Conservation (phyloP, 2,113 vertebrate species). For the Microtus pennsylvanicus region DNA sequence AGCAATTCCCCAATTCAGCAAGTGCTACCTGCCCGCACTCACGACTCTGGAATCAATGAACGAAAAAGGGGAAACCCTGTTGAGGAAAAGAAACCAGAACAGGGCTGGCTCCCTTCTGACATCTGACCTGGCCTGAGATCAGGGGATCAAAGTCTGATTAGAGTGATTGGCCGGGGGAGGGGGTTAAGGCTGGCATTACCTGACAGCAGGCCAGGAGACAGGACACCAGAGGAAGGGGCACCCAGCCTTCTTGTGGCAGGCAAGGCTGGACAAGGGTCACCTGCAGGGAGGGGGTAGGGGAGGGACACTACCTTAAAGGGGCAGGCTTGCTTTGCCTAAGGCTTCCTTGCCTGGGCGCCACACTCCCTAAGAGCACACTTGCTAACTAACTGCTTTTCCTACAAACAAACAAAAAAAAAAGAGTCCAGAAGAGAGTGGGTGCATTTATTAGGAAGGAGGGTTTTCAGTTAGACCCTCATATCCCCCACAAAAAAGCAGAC, state of each 20-base stretch:
- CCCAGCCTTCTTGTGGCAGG: constrained; percentile 63
- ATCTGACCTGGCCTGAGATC: not conserved
- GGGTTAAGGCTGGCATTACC: constrained; percentile 69
- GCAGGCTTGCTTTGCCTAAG: constrained; percentile 64
- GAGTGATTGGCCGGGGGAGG: not conserved
- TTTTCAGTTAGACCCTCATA: constrained; percentile 22
- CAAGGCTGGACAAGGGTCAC: constrained; percentile 79
- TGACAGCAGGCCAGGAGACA: constrained; percentile 64
- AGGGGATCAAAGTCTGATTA: constrained; percentile 4
- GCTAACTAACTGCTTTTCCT: constrained; percentile 13
- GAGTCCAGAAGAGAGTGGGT: constrained; percentile 48
- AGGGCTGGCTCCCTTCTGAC: not conserved
- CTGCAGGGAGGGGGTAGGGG: constrained; percentile 63
- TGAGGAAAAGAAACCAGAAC: not conserved
- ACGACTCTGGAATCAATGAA: not conserved
- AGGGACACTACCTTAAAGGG: constrained; percentile 82
- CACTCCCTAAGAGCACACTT: not conserved
- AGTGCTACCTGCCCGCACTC: not conserved
- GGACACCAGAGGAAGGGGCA: constrained; percentile 68
- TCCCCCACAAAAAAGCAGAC: constrained; percentile 10
- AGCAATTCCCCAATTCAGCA: not conserved
- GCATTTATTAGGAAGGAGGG: constrained; percentile 76
- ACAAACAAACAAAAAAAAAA: constrained; percentile 37
- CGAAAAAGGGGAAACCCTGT: not conserved
- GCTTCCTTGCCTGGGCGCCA: not conserved